These are phyloP conservation scores for Capra hircus DNA, from an alignment of 2,113 vertebrate species.

Conservation along the genomic window DNA sequence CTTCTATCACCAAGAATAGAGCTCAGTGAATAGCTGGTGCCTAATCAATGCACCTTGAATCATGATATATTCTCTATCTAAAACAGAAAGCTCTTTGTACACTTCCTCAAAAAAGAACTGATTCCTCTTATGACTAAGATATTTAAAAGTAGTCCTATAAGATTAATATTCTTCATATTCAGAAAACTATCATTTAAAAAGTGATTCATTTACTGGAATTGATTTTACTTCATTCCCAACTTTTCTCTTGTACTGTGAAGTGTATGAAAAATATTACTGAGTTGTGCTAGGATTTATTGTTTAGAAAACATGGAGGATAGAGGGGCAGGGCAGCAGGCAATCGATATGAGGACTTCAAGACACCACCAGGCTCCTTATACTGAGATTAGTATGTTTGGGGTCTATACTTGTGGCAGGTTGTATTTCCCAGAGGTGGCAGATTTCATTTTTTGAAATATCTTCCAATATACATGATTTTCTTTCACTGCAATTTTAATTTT, in stretches of 20 bases:
- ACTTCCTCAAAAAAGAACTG: not conserved
- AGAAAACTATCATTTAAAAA: constrained; percentile 25
- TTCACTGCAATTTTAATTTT: not conserved
- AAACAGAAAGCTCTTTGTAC: not conserved
- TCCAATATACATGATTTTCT: not conserved
- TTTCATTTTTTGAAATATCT: not conserved
- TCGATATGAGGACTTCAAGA: not conserved
- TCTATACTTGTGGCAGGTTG: not conserved
- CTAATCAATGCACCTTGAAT: not conserved
- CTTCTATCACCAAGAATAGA: not conserved
- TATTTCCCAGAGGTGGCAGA: not conserved
- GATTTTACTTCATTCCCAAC: constrained; percentile 45
- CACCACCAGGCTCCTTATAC: not conserved
- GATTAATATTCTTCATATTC: constrained; percentile 46
- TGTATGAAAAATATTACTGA: not conserved
- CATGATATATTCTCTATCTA: not conserved
- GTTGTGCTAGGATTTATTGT: not conserved
- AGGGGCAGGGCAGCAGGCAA: rapidly evolving
- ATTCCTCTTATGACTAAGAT: not conserved
- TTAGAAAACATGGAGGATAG: not conserved
- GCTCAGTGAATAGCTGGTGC: not conserved
- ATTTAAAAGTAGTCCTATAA: not conserved
- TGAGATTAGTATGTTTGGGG: not conserved
- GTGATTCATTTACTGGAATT: constrained; percentile 40
- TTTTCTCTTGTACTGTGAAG: constrained; percentile 28